Base-by-base conservation (phyloP, 1,140 invertebrate species). In the Druon quercuslanigerum region DNA sequence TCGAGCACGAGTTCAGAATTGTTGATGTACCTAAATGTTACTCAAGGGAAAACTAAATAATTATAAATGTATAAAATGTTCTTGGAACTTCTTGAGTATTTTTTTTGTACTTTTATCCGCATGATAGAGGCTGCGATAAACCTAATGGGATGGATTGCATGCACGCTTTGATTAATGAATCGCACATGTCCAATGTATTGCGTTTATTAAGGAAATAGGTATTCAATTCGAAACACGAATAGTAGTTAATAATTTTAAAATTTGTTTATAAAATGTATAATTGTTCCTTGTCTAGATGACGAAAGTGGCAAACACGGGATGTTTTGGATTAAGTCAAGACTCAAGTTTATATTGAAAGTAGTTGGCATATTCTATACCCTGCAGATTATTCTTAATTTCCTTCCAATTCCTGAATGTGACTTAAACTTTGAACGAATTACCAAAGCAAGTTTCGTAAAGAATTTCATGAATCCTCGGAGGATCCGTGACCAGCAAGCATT, bases 381-480 rank as follows among this genome's bases (percentile, higher is more conserved):
- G 7, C 1, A 11, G 40, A 46, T 46, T 9, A 46, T 46, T 1
- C 40, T 9, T 11, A 46, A 46, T 9, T 8, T 46, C 40, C 8
- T 46, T 8, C 40, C 7, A 46, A 46, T 46, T 46, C 40, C 40
- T 46, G 40, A 11, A 46, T 46, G 40, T 46, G 8, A 46, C 8
- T 46, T 46, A 46, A 46, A 46, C 8, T 46, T 46, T 46, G 7
- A 46, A 46, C 40, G 40, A 46, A 46, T 46, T 46, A 17, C 52
- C 25, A 2, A 14, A 6, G 33, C 33, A 40, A 66, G 60, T 66
- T 66, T 16, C 14, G 33, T n/a, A 33, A 66, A 66, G 33, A 66
- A 66, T 66, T 66, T 66, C 60, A 66, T 66, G 60, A 66, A 66
- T 66, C 33, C n/a, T 66, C 25, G 33, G 14, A 66, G 40, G 60